phyloP scores from a whole-genome alignment of 2,888 invertebrate species.

The Chrysolina haemoptera region DNA sequence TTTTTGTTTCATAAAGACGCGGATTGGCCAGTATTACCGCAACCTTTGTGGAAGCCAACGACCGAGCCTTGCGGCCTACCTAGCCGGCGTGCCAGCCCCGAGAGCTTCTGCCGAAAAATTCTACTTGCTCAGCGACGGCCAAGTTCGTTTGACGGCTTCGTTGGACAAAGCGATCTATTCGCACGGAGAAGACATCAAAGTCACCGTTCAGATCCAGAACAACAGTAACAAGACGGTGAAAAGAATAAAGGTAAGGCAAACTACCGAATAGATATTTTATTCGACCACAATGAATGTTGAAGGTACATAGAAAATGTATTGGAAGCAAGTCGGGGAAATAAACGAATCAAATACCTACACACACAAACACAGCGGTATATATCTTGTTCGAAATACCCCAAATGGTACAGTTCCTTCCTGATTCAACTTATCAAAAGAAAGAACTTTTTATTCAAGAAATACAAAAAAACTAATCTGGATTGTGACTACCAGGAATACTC shows the following conservation, averaged over 20 bases:
- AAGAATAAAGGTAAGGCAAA: conserved; percentile 80
- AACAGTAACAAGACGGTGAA: conserved; percentile 88
- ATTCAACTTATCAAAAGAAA: too few species aligned
- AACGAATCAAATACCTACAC: too few species aligned
- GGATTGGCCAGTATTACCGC: conserved; percentile 48
- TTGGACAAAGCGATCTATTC: conserved; percentile 87
- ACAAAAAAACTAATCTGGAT: too few species aligned
- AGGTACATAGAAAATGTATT: too few species aligned
- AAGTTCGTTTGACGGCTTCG: conserved; percentile 84
- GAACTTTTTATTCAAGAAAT: too few species aligned
- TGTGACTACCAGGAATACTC: too few species aligned
- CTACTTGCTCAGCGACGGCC: conserved; percentile 89
- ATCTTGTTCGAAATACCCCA: too few species aligned
- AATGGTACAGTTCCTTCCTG: too few species aligned
- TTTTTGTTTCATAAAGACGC: background rate
- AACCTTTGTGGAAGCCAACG: conserved; percentile 64
- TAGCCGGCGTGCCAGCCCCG: conserved; percentile 75
- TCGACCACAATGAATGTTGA: background rate
- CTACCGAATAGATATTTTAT: conserved; percentile 19
- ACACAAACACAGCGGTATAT: too few species aligned
- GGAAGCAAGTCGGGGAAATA: too few species aligned
- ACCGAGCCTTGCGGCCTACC: conserved; percentile 63
- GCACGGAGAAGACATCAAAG: conserved; percentile 85
- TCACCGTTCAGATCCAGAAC: conserved; percentile 83
- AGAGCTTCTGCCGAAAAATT: conserved; percentile 84